A percentile compares a stretch with the other conserved stretches of the same genome.
phyloP scores from a whole-genome alignment of 2,113 vertebrate species.

The Ceuthmochares aereus region DNA sequence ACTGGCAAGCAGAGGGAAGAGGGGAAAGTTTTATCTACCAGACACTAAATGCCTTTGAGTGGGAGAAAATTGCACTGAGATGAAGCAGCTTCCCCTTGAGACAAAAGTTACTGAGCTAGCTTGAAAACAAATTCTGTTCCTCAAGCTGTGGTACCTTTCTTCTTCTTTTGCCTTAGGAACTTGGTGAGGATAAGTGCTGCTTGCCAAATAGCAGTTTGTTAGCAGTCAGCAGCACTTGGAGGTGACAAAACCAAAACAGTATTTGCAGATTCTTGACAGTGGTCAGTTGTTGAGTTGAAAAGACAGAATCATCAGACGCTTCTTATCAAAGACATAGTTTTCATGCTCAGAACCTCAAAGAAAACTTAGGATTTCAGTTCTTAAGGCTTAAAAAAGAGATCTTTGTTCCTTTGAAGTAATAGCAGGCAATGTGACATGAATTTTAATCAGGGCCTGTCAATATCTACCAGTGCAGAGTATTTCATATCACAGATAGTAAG shows the following conservation, averaged over 20 bases:
- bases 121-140: not conserved
- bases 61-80: not conserved
- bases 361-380: conserved; percentile 66
- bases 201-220: conserved; percentile 55
- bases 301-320: conserved; percentile 62
- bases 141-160: not conserved
- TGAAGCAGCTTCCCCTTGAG: not conserved
- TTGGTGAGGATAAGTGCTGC: not conserved
- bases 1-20: not conserved
- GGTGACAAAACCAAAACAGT: conserved; percentile 43
- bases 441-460: conserved; percentile 75
- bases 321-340: conserved; percentile 71
- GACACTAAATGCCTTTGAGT: not conserved
- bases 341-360: conserved; percentile 69
- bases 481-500: conserved; percentile 55
- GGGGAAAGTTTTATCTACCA: not conserved
- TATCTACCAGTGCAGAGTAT: conserved; percentile 64
- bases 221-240: conserved; percentile 54
- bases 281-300: conserved; percentile 54
- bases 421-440: conserved; percentile 69
- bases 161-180: not conserved
- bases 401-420: conserved; percentile 76
- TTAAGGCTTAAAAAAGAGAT: conserved; percentile 13
- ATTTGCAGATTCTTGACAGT: not conserved
- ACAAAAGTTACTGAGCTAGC: not conserved